Base-by-base conservation (phyloP, 2,113 vertebrate species). In the Brachyhypopomus gauderio region DNA sequence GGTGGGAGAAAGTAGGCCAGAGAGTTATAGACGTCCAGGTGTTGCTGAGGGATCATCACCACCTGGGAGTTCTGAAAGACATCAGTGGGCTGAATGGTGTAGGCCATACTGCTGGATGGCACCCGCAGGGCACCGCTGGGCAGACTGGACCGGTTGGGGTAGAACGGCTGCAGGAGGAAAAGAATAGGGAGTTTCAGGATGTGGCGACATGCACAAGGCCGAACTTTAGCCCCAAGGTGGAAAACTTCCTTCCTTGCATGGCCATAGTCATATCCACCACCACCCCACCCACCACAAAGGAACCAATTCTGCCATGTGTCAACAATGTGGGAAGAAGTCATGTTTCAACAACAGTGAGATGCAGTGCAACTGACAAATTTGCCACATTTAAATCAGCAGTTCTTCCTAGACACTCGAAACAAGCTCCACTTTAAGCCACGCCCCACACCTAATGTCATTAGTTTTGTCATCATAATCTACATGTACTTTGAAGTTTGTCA, bases 11-110 rank as follows among this genome's bases (percentile, higher is more conserved):
- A 98, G 92, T 96, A 98, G 87, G 89, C 19, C 91, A 97, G 96
- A 89, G 97, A 96, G 86, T 94, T 89, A 87, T 95, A 83, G 75
- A 97, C 97, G 84, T 94, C 93, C 84, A 98, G 93, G 83, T 88
- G 91, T 92, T 97, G 97, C 90, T 96, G 96, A 83, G 96, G 95
- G 88, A 98, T 98, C 97, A 99, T 97, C 95, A 99, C 97, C 94
- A 96, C 96, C 94, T 96, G 97, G 88, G 97, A 97, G 91, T 92
- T 92, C 25, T 91, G 94, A 92, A 98, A 98, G 85, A 98, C 96
- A 85, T 98, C 97, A 78, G 96, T 75, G 85, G 96, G 94, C 72
- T 93, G 94, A 85, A 96, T 96, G 48, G 96, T 90, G 85, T 96
- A 94, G 76, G 96, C 93, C 58, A 95, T 94, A 56, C 93, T 95